phyloP scores from a whole-genome alignment of 2,797 vertebrate genomes.

The Chromobotia macracanthus region DNA sequence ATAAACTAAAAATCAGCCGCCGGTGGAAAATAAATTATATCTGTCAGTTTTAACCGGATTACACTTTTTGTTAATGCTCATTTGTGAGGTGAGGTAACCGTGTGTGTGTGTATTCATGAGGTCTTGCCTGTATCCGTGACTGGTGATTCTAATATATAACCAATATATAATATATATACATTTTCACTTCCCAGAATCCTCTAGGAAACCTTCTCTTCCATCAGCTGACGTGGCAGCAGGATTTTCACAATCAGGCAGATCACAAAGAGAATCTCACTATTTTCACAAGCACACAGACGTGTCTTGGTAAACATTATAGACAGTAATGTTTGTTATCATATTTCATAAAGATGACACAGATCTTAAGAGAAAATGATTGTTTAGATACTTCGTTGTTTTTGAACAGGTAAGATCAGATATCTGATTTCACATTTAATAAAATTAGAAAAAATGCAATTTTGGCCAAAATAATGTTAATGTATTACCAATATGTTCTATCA shows the following conservation, averaged over 20 bases:
- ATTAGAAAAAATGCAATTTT: neutral
- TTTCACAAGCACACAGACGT: conserved; percentile 10
- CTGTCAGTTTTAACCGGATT: conserved; percentile 53
- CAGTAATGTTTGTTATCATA: conserved; percentile 1
- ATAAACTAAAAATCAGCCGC: conserved; percentile 60
- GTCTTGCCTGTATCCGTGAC: conserved; percentile 4
- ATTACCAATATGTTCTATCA: neutral
- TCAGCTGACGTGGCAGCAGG: conserved; percentile 8
- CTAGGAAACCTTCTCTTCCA: conserved; percentile 11
- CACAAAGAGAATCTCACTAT: conserved; percentile 39
- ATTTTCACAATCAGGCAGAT: conserved; percentile 41
- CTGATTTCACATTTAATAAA: conserved; percentile 25
- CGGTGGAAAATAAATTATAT: conserved; percentile 56
- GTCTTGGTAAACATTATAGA: conserved; percentile 27
- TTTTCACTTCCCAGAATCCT: neutral
- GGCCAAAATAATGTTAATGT: neutral
- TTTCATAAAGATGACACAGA: conserved; percentile 12
- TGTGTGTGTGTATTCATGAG: neutral
- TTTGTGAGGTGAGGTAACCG: conserved; percentile 31
- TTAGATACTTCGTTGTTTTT: conserved; percentile 17
- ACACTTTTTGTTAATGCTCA: conserved; percentile 28
- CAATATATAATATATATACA: neutral
- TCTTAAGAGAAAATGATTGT: neutral
- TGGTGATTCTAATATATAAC: conserved; percentile 7
- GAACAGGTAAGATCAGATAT: conserved; percentile 25